These are phyloP conservation scores for Ruditapes philippinarum DNA, from an alignment of 1,140 invertebrate genomes.

Conservation along the genomic window DNA sequence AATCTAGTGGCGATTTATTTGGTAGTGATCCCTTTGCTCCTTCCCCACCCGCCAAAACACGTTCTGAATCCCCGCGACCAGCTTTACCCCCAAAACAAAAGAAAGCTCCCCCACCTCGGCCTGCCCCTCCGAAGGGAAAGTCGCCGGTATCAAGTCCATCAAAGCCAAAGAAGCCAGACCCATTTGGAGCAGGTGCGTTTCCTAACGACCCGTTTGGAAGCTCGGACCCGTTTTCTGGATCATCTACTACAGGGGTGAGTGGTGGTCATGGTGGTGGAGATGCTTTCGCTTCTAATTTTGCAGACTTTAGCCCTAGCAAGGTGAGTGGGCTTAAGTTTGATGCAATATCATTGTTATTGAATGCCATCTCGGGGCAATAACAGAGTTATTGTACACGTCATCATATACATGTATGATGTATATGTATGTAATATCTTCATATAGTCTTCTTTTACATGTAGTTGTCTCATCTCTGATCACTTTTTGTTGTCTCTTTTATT, in stretches of 20 bases:
- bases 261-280: slow-evolving; percentile 40
- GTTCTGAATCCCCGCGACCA: slow-evolving; percentile 62
- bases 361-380: neutral
- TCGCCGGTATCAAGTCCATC: slow-evolving; percentile 53
- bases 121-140: slow-evolving; percentile 56
- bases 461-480: no score
- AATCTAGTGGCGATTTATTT: slow-evolving; percentile 60
- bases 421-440: neutral
- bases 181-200: slow-evolving; percentile 47
- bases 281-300: slow-evolving; percentile 64
- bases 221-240: slow-evolving; percentile 61
- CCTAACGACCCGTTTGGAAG: slow-evolving; percentile 62
- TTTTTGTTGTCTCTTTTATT: neutral
- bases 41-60: slow-evolving; percentile 37
- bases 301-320: slow-evolving; percentile 66
- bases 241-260: slow-evolving; percentile 60
- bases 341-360: neutral
- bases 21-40: slow-evolving; percentile 68
- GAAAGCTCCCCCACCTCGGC: slow-evolving; percentile 66
- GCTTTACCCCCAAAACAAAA: slow-evolving; percentile 67
- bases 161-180: slow-evolving; percentile 55
- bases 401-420: neutral
- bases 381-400: slow-evolving; percentile 9
- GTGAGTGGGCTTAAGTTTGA: slow-evolving; percentile 50
- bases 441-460: neutral